Base-by-base conservation (phyloP, 2,113 vertebrate genomes). In the Tachuris rubrigastra region DNA sequence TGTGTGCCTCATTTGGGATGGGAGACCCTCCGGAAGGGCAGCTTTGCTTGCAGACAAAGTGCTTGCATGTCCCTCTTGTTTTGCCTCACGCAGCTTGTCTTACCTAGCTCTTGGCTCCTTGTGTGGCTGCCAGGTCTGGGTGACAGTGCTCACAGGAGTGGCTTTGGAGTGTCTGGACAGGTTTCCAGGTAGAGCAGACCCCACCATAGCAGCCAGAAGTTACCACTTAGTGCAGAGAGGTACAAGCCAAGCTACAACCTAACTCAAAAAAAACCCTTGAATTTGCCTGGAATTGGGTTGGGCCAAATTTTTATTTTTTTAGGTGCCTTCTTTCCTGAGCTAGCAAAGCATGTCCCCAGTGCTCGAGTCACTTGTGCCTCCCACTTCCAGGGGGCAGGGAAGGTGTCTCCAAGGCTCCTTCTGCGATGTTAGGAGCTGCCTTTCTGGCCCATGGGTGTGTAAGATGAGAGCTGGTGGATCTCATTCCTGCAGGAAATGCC, bases 311-410 rank as follows among this genome's bases (percentile, higher is more conserved):
- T 41, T 62, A 8, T 24, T 85, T 91, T 44, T 59, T 53, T 28
- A 50, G 87, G 82, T 95, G 93, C 91, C 94, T 96, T 96, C 78
- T 83, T 59, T 87, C 89, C 87, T 74, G 46, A 97, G 87, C 71
- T 89, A 94, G 93, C 77, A 83, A 82, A 91, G 63, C 24, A 3
- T n/a, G 46, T 74, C 59, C 74, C 55, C 83, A 66, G 82, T 0
- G 0, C 62, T 60, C 14, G n/a, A 62, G 18, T 52, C 3, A 0
- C 17, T 30, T 76, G 33, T 63, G n/a, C 75, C 68, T 92, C 63
- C 41, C 31, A 10, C 44, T 85, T 80, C 35, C 72, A 6, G 52
- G 49, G 35, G 62, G 49, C 58, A 62, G 67, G n/a, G 44, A 22
- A 47, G 6, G 50, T 50, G 28, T 68, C 58, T 78, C 67, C 14